phyloP scores from a whole-genome alignment of 2,797 vertebrate species.

The Sardinella longiceps region DNA sequence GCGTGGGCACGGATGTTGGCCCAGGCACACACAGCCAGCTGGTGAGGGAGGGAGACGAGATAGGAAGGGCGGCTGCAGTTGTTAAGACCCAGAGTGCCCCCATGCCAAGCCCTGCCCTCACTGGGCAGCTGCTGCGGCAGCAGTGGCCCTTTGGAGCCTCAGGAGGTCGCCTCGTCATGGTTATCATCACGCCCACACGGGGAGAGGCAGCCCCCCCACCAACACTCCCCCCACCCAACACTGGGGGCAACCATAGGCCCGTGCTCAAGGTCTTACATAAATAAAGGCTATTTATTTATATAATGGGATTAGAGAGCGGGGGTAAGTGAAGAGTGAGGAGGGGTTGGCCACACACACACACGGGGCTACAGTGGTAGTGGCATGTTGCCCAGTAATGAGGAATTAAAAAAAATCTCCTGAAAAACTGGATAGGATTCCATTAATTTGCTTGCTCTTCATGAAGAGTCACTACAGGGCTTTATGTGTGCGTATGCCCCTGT shows the following conservation, averaged over 20 bases:
- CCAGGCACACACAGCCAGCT: background rate
- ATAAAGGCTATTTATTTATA: constrained; percentile 4
- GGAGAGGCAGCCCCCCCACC: background rate
- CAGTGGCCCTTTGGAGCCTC: too few relatives aligned
- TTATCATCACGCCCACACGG: background rate
- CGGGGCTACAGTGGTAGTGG: background rate
- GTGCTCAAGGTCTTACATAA: background rate
- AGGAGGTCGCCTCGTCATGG: background rate
- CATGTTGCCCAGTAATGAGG: background rate
- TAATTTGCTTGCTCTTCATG: background rate
- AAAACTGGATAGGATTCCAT: background rate
- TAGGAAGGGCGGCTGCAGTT: constrained; percentile 41
- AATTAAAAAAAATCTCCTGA: background rate
- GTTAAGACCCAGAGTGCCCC: constrained; percentile 50
- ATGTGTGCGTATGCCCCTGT: background rate
- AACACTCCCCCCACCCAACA: background rate
- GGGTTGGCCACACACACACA: background rate
- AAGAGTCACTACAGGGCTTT: background rate
- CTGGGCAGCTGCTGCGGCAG: background rate
- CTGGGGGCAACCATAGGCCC: background rate
- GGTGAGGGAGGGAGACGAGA: constrained; percentile 30
- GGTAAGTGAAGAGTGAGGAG: background rate
- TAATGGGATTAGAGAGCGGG: background rate
- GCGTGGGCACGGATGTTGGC: constrained; percentile 16
- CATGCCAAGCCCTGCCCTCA: constrained; percentile 22